These are phyloP conservation scores for Stegodyphus mimosarum DNA, from an alignment of 1,140 invertebrate species.

Conservation along the genomic window DNA sequence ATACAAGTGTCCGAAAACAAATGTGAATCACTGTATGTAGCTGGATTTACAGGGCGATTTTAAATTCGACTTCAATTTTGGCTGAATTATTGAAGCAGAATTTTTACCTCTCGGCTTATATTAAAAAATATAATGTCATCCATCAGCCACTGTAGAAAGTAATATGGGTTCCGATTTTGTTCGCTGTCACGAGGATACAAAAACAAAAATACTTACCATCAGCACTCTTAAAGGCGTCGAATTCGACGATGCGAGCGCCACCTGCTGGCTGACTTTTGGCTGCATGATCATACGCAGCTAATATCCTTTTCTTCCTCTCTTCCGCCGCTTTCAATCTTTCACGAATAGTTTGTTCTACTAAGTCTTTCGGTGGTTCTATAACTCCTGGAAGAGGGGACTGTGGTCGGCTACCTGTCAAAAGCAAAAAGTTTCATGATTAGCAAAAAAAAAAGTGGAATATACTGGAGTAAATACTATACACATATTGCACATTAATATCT, in stretches of 20 bases:
- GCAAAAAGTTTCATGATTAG: neutral
- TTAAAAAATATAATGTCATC: no score
- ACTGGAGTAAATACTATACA: no score
- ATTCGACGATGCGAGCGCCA: slow-evolving; percentile 55
- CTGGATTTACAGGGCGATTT: no score
- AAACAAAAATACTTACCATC: slow-evolving; percentile 60
- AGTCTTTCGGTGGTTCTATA: slow-evolving; percentile 27
- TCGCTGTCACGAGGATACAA: neutral
- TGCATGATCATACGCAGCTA: slow-evolving; percentile 63
- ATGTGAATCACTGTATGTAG: no score
- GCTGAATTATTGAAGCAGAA: no score
- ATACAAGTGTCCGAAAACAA: no score
- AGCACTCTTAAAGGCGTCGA: slow-evolving; percentile 61
- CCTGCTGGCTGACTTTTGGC: slow-evolving; percentile 62
- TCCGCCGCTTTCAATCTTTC: slow-evolving; percentile 55
- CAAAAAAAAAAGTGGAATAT: neutral
- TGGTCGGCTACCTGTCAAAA: neutral
- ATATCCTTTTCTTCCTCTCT: slow-evolving; percentile 57
- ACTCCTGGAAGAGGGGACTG: neutral
- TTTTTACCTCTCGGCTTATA: no score
- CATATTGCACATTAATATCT: no score
- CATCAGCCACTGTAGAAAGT: no score
- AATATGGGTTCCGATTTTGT: no score
- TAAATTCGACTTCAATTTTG: no score
- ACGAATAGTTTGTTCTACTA: slow-evolving; percentile 62